These are phyloP conservation scores for Camponotus pennsylvanicus DNA, from an alignment of 1,140 invertebrate genomes.

Conservation along the genomic window DNA sequence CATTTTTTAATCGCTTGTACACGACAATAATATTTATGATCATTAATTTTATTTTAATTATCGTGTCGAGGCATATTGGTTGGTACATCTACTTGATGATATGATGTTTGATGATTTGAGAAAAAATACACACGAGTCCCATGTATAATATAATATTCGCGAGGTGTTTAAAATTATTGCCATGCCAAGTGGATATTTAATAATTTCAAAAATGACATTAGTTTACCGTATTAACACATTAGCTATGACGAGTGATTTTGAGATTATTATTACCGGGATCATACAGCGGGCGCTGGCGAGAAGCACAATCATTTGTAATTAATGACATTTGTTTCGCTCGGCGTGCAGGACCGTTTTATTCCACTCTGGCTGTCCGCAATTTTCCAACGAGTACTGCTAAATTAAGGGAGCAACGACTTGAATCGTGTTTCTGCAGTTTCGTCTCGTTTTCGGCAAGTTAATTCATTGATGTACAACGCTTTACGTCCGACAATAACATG, in stretches of 20 bases:
- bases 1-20: not conserved
- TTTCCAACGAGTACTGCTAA: constrained; percentile 23
- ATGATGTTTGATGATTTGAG: not conserved
- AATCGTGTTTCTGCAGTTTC: not conserved
- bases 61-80: not conserved
- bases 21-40: not conserved
- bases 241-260: constrained; percentile 33
- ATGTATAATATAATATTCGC: not conserved
- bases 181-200: constrained; percentile 15
- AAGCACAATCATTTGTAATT: constrained; percentile 44
- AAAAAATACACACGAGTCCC: not conserved
- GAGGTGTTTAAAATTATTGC: constrained; percentile 12
- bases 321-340: constrained; percentile 36
- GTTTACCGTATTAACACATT: constrained; percentile 31
- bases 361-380: constrained; percentile 29
- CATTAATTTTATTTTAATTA: not conserved
- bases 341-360: constrained; percentile 29
- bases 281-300: not conserved
- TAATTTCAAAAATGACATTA: constrained; percentile 8
- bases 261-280: constrained; percentile 33
- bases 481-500: no score
- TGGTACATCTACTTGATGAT: constrained; percentile 6
- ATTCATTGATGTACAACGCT: not conserved
- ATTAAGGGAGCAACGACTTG: constrained; percentile 43
- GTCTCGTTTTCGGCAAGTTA: constrained; percentile 27